Conservation (phyloP, 2,888 invertebrate genomes). For the Hirtodrosophila confusa region DNA sequence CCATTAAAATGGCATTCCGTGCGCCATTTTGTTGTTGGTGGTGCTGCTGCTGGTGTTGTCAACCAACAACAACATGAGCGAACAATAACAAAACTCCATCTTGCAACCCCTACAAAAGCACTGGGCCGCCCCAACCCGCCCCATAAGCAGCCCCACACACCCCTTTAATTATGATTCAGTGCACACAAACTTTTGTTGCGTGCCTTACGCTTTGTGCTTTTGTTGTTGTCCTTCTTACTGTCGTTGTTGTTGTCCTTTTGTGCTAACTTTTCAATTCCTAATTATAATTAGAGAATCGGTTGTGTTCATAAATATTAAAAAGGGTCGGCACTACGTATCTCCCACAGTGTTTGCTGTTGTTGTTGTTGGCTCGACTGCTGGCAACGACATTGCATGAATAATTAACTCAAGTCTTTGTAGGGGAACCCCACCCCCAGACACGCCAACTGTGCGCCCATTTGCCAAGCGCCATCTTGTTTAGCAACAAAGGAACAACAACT, state of each 20-base stretch:
- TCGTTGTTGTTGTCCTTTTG: constrained; percentile 64
- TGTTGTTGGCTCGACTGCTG: constrained; percentile 50
- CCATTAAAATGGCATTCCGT: constrained; percentile 68
- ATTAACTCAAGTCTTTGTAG: constrained; percentile 74
- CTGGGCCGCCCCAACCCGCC: constrained; percentile 26
- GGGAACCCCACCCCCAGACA: constrained; percentile 10
- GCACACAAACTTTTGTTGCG: constrained; percentile 78
- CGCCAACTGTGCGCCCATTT: constrained; percentile 38
- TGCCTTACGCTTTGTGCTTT: constrained; percentile 58
- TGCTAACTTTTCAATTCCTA: constrained; percentile 82
- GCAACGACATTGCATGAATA: constrained; percentile 79
- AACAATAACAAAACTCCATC: constrained; percentile 30
- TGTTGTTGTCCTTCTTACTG: constrained; percentile 30
- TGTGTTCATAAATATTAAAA: constrained; percentile 81
- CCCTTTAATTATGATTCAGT: constrained; percentile 79
- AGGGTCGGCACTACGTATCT: constrained; percentile 61
- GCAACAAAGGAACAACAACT: constrained; percentile 43
- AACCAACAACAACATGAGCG: too few species aligned
- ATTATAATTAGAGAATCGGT: constrained; percentile 82
- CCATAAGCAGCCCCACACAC: constrained; percentile 34
- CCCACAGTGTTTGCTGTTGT: constrained; percentile 36
- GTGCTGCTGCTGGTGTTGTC: constrained; percentile 8
- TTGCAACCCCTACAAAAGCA: constrained; percentile 13
- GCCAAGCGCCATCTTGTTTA: constrained; percentile 74
- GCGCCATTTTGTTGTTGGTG: constrained; percentile 62